Percentiles rank a stretch among this genome's conserved stretches.
Evolutionary conservation across 35 echinoderm and acorn worm species (phyloP).

Genomic region (Heliocidaris tuberculata): DNA sequence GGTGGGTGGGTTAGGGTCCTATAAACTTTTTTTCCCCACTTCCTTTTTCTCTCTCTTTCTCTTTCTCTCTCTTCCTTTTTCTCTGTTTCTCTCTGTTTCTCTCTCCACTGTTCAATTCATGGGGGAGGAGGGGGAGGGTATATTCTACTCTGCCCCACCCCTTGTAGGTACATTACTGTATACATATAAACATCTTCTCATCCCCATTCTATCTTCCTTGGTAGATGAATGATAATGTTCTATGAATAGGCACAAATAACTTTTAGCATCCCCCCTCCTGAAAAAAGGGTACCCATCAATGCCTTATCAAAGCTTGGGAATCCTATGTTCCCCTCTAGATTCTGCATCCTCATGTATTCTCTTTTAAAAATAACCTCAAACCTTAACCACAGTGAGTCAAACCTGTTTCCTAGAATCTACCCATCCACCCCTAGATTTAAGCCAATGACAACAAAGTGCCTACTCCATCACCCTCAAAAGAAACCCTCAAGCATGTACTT

Average conservation of each 20-base stretch:
- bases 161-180: neutral
- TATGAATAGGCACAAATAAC: neutral
- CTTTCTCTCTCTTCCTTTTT: no score
- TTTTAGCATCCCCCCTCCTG: no score
- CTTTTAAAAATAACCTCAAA: neutral
- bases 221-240: neutral
- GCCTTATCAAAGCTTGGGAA: neutral
- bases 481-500: no score
- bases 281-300: neutral
- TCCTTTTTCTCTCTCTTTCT: no score
- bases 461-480: no score
- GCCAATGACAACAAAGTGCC: no score
- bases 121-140: neutral
- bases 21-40: no score
- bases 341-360: neutral
- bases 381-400: neutral
- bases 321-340: neutral
- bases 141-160: neutral
- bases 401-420: neutral
- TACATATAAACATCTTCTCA: neutral
- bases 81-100: no score
- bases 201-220: neutral
- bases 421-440: neutral
- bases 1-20: no score
- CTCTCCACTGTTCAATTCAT: neutral